These are phyloP conservation scores for Stramonita haemastoma DNA, from an alignment of 2,888 invertebrate genomes.

Conservation along the genomic window DNA sequence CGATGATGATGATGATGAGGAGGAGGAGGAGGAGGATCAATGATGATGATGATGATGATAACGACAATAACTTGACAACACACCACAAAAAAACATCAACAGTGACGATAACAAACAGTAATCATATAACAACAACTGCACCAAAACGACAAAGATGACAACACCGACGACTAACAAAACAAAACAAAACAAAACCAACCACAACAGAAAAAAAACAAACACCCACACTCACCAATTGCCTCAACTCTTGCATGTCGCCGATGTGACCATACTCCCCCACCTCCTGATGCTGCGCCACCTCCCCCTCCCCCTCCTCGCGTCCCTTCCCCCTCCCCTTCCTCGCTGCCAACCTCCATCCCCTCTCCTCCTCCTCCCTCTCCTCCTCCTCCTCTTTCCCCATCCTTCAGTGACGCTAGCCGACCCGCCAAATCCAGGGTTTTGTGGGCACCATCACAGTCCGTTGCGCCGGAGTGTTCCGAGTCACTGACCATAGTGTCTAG, in stretches of 20 bases:
- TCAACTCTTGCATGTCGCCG: conserved; percentile 27
- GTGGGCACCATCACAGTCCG: not conserved
- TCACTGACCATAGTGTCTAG: not conserved
- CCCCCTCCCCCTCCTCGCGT: not conserved
- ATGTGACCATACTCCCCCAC: conserved; percentile 1
- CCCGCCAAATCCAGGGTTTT: not conserved
- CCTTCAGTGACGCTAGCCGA: not conserved
- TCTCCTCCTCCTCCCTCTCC: not conserved
- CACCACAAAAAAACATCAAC: too few relatives aligned
- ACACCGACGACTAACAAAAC: too few relatives aligned
- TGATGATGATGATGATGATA: too few relatives aligned
- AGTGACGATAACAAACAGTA: too few relatives aligned
- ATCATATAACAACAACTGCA: too few relatives aligned
- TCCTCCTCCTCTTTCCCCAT: not conserved
- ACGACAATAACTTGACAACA: not conserved
- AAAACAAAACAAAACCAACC: not conserved
- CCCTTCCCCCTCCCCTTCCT: not conserved
- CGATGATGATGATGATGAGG: too few relatives aligned
- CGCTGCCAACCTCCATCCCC: not conserved
- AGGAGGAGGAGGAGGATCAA: too few relatives aligned
- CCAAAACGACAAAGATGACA: too few relatives aligned
- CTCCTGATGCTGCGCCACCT: not conserved
- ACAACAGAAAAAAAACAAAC: not conserved
- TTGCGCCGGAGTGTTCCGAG: not conserved
- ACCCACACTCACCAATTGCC: conserved; percentile 7